Percentiles rank a stretch among this genome's conserved stretches.
Conservation (phyloP, 2,888 invertebrate species). For the Anagyrus pseudococci region DNA sequence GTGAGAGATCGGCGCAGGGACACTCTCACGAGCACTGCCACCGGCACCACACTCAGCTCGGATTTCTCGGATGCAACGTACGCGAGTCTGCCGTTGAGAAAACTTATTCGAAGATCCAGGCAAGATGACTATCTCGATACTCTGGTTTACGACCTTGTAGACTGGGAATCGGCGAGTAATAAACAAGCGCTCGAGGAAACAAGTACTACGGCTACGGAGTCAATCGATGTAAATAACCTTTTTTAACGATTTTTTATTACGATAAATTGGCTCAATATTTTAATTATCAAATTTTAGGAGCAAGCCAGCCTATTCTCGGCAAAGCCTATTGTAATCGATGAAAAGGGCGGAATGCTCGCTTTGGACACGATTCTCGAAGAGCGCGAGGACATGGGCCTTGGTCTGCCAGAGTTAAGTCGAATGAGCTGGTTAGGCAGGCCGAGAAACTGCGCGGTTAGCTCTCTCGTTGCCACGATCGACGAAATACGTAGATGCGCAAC, state of each 20-base stretch:
- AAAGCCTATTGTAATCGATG: constrained; percentile 67
- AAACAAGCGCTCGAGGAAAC: constrained; percentile 17
- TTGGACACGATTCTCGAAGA: constrained; percentile 64
- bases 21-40: constrained; percentile 62
- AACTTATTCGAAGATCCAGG: constrained; percentile 44
- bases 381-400: constrained; percentile 61
- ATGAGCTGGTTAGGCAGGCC: constrained; percentile 42
- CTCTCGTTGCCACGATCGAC: constrained; percentile 70
- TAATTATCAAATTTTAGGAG: constrained; percentile 37
- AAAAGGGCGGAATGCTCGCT: constrained; percentile 65
- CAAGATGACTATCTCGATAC: constrained; percentile 66
- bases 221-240: constrained; percentile 18
- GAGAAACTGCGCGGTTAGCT: constrained; percentile 63
- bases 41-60: constrained; percentile 67
- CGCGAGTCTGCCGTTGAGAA: constrained; percentile 44
- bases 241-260: too few species aligned
- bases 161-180: constrained; percentile 49
- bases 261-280: too few species aligned
- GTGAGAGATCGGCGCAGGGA: constrained; percentile 66
- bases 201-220: constrained; percentile 29
- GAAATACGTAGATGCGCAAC: constrained; percentile 68
- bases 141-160: constrained; percentile 62
- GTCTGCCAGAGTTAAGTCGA: constrained; percentile 50
- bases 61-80: constrained; percentile 59
- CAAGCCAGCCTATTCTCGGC: constrained; percentile 63